phyloP scores from a whole-genome alignment of 2,888 invertebrate species.

The Caradrina kadenii region DNA sequence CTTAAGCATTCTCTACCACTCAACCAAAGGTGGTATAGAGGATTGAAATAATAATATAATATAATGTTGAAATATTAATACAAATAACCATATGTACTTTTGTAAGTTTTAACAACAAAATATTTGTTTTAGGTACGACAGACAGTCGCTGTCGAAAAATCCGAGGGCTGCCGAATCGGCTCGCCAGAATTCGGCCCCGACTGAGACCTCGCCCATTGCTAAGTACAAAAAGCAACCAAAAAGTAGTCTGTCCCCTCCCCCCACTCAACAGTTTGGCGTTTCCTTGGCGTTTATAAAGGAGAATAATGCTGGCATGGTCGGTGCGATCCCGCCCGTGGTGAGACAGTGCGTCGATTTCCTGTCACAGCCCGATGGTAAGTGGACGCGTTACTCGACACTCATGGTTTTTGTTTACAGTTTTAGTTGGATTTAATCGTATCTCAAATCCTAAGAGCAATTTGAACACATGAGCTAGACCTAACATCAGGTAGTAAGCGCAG shows the following conservation, averaged over 20 bases:
- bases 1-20: too few species aligned
- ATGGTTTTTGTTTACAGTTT: neutral
- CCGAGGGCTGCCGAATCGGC: constrained; percentile 82
- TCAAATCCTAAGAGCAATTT: too few species aligned
- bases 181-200: constrained; percentile 52
- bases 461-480: too few species aligned
- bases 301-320: constrained; percentile 93
- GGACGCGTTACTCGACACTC: neutral
- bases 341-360: constrained; percentile 97
- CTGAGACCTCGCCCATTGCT: constrained; percentile 49
- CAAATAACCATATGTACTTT: too few species aligned
- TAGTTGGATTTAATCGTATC: too few species aligned
- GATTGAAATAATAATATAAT: too few species aligned
- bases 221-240: constrained; percentile 56
- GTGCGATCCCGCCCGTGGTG: constrained; percentile 97
- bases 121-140: constrained; percentile 92
- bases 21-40: too few species aligned
- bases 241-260: constrained; percentile 77
- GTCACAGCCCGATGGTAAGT: constrained; percentile 95
- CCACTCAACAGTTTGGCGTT: constrained; percentile 98
- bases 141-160: constrained; percentile 92
- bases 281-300: constrained; percentile 97
- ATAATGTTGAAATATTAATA: too few species aligned
- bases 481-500: neutral
- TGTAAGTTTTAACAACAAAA: neutral